Conservation (phyloP, 35 echinoderm and acorn worm genomes). For the Anneissia japonica region DNA sequence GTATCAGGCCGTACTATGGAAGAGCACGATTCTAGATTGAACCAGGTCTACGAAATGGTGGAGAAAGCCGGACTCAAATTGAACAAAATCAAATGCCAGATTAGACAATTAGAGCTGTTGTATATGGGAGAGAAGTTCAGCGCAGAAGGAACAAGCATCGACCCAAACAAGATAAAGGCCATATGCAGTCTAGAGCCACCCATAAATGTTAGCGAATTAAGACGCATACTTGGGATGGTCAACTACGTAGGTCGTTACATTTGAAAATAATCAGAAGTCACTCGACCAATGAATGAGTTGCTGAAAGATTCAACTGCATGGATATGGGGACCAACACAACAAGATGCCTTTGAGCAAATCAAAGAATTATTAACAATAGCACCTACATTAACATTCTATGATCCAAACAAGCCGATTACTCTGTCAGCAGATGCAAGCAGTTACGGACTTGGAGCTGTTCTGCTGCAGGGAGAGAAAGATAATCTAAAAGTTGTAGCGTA, state of each 20-base stretch:
- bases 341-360: background rate
- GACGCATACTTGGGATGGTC: slow-evolving; percentile 2
- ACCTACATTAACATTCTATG: slow-evolving; percentile 12
- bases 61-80: background rate
- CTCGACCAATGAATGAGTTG: background rate
- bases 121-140: slow-evolving; percentile 25
- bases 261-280: background rate
- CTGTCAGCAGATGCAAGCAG: slow-evolving; percentile 19
- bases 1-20: background rate
- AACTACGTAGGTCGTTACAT: background rate
- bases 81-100: background rate
- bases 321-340: background rate
- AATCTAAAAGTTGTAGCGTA: background rate
- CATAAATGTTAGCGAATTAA: slow-evolving; percentile 7
- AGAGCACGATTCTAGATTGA: background rate
- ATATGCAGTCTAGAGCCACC: slow-evolving; percentile 3
- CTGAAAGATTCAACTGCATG: background rate
- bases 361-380: slow-evolving; percentile 17
- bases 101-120: background rate
- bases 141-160: slow-evolving; percentile 12
- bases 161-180: slow-evolving; percentile 20
- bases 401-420: slow-evolving; percentile 19
- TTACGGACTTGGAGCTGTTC: slow-evolving; percentile 23
- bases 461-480: slow-evolving; percentile 6
- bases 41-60: background rate